phyloP scores from a whole-genome alignment of 2,888 invertebrate species.

The Tetropium fuscum region DNA sequence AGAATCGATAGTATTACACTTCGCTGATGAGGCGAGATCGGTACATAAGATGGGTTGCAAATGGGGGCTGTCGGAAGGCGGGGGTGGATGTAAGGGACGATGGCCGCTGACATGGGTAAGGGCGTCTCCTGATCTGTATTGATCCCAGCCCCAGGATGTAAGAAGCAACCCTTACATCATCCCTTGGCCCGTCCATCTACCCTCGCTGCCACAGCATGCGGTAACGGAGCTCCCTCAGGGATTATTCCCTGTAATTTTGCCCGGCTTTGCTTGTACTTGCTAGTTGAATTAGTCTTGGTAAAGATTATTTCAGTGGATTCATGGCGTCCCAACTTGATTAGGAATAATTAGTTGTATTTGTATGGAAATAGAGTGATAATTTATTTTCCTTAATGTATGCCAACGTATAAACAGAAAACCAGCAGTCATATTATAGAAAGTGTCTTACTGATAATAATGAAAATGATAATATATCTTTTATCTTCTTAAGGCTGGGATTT shows the following conservation, averaged over 20 bases:
- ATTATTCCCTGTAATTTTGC: constrained; percentile 56
- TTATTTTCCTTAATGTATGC: too few relatives aligned
- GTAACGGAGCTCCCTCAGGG: constrained; percentile 50
- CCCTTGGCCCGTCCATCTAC: constrained; percentile 46
- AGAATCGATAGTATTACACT: constrained; percentile 31
- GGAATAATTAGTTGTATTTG: too few relatives aligned
- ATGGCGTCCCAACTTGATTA: too few relatives aligned
- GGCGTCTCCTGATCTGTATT: constrained; percentile 68
- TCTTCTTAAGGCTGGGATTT: too few relatives aligned
- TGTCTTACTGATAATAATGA: too few relatives aligned
- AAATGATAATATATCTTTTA: too few relatives aligned
- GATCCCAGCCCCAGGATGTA: constrained; percentile 66
- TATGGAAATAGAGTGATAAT: too few relatives aligned
- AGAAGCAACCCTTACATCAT: constrained; percentile 66
- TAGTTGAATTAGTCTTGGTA: constrained; percentile 45
- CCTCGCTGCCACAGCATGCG: constrained; percentile 32
- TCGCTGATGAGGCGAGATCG: constrained; percentile 29
- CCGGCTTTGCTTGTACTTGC: constrained; percentile 46
- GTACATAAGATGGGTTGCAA: constrained; percentile 41
- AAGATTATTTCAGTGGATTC: too few relatives aligned
- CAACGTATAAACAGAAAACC: too few relatives aligned
- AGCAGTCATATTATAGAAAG: too few relatives aligned
- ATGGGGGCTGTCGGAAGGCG: constrained; percentile 24
- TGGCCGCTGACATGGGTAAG: constrained; percentile 67
- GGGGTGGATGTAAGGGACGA: constrained; percentile 41